Evolutionary conservation across 2,888 invertebrate genomes (phyloP).

Genomic region (Hypomecis atomaria): DNA sequence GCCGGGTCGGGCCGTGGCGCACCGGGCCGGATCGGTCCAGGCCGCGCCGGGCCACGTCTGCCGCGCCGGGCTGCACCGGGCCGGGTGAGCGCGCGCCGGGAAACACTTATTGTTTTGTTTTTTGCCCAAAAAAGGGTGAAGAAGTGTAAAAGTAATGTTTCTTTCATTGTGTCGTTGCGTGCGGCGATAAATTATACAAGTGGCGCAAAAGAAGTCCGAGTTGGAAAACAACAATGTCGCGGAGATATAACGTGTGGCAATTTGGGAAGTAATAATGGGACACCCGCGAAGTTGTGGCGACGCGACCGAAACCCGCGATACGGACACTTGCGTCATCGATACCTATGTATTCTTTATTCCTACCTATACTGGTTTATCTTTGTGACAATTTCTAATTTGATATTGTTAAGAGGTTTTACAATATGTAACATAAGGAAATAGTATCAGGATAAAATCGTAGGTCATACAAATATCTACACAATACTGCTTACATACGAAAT

Average conservation of each 20-base stretch:
- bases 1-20: not conserved
- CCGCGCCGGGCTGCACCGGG: not conserved
- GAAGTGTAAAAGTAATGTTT: slow-evolving; percentile 27
- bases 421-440: no score
- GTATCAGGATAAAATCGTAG: no score
- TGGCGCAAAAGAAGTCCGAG: slow-evolving; percentile 2
- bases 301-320: not conserved
- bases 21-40: no score
- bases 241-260: not conserved
- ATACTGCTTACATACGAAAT: no score
- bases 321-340: not conserved
- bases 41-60: no score
- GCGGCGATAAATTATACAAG: slow-evolving; percentile 27
- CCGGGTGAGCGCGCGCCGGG: not conserved
- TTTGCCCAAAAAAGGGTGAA: slow-evolving; percentile 17
- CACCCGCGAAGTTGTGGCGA: not conserved
- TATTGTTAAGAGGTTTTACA: no score
- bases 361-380: no score
- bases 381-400: no score
- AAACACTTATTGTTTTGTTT: slow-evolving; percentile 22
- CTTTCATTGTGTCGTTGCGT: slow-evolving; percentile 25
- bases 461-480: no score
- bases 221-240: slow-evolving; percentile 7
- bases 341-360: no score
- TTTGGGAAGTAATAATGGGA: not conserved